Conservation (phyloP, 2,797 vertebrate genomes). For the Sparidentex hasta region DNA sequence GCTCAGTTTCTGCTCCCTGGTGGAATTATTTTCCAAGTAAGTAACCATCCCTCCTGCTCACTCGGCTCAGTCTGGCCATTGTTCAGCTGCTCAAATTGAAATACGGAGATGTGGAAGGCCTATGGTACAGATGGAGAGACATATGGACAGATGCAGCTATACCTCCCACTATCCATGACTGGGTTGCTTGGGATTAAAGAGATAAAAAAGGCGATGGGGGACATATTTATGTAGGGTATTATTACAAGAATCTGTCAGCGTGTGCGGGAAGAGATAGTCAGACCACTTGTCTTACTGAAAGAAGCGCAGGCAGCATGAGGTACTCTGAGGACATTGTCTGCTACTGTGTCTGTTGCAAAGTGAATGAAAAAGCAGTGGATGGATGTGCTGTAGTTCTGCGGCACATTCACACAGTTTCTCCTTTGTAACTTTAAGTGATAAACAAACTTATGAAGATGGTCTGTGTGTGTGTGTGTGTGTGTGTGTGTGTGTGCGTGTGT, state of each 20-base stretch:
- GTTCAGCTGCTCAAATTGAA: conserved; percentile 57
- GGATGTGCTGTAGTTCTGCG: not conserved
- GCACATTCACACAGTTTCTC: conserved; percentile 23
- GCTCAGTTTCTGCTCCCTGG: not conserved
- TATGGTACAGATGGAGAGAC: conserved; percentile 61
- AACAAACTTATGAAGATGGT: conserved; percentile 38
- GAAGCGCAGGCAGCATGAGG: conserved; percentile 21
- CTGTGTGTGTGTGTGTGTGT: conserved; percentile 26
- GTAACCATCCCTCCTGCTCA: not conserved
- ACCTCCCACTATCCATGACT: conserved; percentile 56
- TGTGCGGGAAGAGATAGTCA: conserved; percentile 36
- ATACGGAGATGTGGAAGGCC: conserved; percentile 44
- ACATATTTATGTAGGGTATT: conserved; percentile 53
- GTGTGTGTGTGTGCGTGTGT: conserved; percentile 35
- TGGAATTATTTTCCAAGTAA: conserved; percentile 16
- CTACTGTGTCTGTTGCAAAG: not conserved
- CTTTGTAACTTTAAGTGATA: conserved; percentile 41
- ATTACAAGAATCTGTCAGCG: conserved; percentile 59
- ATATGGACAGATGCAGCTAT: conserved; percentile 57
- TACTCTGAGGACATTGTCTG: conserved; percentile 24
- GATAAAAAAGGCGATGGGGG: conserved; percentile 54
- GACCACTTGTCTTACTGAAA: conserved; percentile 48
- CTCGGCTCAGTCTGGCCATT: conserved; percentile 31
- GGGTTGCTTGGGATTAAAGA: conserved; percentile 58
- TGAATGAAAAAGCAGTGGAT: not conserved